Evolutionary conservation across 2,113 vertebrate genomes (phyloP).

Genomic region (Cochlearius cochlearius): DNA sequence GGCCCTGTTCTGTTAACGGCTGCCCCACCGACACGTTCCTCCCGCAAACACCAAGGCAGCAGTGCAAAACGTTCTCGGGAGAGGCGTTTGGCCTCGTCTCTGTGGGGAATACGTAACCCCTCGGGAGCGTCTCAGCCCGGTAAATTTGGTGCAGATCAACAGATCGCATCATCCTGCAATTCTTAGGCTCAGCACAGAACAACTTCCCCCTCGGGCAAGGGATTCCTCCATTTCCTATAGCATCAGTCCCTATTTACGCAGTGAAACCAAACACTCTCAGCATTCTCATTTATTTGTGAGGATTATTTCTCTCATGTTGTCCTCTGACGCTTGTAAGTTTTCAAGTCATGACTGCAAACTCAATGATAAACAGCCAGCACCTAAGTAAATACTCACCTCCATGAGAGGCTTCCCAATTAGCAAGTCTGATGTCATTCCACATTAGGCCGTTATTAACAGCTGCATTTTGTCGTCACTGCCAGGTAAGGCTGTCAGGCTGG

Average conservation of each 20-base stretch:
- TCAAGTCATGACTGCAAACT: slow-evolving; percentile 23
- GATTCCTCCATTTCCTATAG: not conserved
- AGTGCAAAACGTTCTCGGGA: not conserved
- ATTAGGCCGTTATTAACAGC: not conserved
- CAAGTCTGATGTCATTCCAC: not conserved
- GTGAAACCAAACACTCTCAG: not conserved
- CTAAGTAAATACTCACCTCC: not conserved
- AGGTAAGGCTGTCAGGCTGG: not conserved
- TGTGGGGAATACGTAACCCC: not conserved
- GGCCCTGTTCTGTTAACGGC: not conserved
- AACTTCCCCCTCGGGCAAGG: not conserved
- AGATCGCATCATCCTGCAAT: not conserved
- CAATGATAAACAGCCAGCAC: not conserved
- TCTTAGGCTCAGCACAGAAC: not conserved
- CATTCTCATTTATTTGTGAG: not conserved
- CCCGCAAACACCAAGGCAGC: not conserved
- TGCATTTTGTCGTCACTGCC: not conserved
- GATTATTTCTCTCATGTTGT: not conserved
- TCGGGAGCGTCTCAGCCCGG: not conserved
- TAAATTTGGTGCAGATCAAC: not conserved
- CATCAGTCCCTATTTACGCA: not conserved
- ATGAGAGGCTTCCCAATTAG: not conserved
- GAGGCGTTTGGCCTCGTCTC: rapidly evolving
- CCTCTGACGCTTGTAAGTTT: not conserved
- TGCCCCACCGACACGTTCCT: rapidly evolving